Evolutionary conservation across 1,140 invertebrate species (phyloP), one percentile per base, ranked within the genome.

Genomic region (Radopholus similis): DNA sequence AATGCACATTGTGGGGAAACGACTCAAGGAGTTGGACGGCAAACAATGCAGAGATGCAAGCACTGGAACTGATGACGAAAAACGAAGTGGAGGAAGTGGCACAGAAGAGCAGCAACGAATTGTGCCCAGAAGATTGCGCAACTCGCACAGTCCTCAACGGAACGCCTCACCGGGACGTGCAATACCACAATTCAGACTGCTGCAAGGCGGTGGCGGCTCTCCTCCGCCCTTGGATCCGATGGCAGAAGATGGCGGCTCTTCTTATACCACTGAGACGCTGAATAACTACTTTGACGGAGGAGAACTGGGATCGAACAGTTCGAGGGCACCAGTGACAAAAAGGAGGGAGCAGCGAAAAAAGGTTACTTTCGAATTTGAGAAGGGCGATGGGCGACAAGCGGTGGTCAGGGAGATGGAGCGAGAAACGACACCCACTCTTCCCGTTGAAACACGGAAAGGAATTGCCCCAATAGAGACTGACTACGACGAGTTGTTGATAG

Each of bases 151-250:
- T 30, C 40, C 38, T 35, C 28, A 60, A n/a, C 40, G 69, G 37
- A 44, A 32, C 54, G 59, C 34, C 5, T 70, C 68, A 26, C 73
- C 73, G 28, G 73, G 73, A 13, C 71, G 73, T 15, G 73, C 73
- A 32, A 42, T 75, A 42, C 68, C 73, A 8, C 73, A 75, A 47
- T 21, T 73, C 26, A 57, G 42, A 71, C 18, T 74, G 13, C 28
- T 54, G 23, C 70, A 71, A 26, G 21, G 4, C 1, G 23, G 35
- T 70, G 26, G 47, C 26, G 49, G 62, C 21, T 73, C 71, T 18
- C 73, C 73, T 18, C 75, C 75, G 23, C 73, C 73, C 18, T 18
- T 71, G 38, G 75, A 78, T 35, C 76, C 76, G 5, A 47, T 47
- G 8, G 73, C 71, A n/a, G 73, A 75, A 42, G 59, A 62, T 32